A percentile compares a stretch with the other conserved stretches of the same genome.
Evolutionary conservation across 2,797 vertebrate species (phyloP).

Genomic region (Pyrrhura leucotis): DNA sequence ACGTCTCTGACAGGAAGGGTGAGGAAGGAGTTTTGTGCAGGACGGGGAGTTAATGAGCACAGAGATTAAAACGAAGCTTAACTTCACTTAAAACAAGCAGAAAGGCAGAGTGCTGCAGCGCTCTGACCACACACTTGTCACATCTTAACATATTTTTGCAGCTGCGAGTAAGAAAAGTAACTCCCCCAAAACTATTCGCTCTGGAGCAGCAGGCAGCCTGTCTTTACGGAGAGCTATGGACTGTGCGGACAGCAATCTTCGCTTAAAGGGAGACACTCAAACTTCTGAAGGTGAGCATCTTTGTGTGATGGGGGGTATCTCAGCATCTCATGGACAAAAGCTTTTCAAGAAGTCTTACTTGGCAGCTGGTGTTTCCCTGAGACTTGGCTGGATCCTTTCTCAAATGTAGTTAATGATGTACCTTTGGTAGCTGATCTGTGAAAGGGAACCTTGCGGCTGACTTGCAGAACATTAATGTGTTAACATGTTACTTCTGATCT

Average conservation of each 20-base stretch:
- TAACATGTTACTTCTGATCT: neutral
- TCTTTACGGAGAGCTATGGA: slow-evolving; percentile 85
- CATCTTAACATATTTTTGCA: slow-evolving; percentile 27
- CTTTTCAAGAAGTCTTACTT: neutral
- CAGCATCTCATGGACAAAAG: neutral
- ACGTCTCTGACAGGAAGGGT: neutral
- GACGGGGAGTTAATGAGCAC: neutral
- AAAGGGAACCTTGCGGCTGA: accelerated
- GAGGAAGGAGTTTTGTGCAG: neutral
- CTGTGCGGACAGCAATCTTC: slow-evolving; percentile 79
- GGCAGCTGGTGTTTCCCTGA: neutral
- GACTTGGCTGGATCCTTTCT: neutral
- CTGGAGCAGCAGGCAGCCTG: slow-evolving; percentile 77
- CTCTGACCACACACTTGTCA: neutral
- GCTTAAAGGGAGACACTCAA: slow-evolving; percentile 81
- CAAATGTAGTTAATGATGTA: accelerated
- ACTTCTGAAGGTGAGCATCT: slow-evolving; percentile 75
- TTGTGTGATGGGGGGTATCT: accelerated
- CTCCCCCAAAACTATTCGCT: slow-evolving; percentile 82
- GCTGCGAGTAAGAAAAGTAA: slow-evolving; percentile 85
- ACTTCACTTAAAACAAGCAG: neutral
- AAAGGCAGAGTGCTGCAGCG: neutral
- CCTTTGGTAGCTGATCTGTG: neutral
- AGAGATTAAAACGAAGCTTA: neutral
- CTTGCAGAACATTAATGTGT: accelerated